Evolutionary conservation across 2,888 invertebrate genomes (phyloP).

Genomic region (Andrena chrysosceles): DNA sequence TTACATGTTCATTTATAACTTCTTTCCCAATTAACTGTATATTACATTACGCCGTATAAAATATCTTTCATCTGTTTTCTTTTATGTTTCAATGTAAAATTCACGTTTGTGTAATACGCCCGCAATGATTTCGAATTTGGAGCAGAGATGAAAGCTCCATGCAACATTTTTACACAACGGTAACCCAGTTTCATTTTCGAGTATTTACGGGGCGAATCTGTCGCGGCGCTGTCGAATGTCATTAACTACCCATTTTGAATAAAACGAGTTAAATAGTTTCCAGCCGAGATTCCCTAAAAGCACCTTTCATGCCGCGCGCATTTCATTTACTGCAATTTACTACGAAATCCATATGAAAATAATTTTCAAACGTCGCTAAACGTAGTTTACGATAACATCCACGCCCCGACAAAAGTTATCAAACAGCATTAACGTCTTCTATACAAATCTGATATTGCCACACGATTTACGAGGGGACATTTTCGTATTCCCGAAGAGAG

Average conservation of each 20-base stretch:
- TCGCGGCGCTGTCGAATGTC: slow-evolving; percentile 50
- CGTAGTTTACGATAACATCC: slow-evolving; percentile 56
- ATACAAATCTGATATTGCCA: slow-evolving; percentile 32
- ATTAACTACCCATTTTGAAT: slow-evolving; percentile 56
- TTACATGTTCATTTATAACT: neutral
- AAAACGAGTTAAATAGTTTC: slow-evolving; percentile 57
- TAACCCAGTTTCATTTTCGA: slow-evolving; percentile 39
- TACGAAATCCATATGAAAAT: slow-evolving; percentile 57
- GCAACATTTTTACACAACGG: slow-evolving; percentile 23
- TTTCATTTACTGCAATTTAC: slow-evolving; percentile 59
- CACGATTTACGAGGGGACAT: slow-evolving; percentile 10
- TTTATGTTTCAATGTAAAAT: neutral
- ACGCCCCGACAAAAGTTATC: slow-evolving; percentile 50
- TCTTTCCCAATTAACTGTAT: too few relatives aligned
- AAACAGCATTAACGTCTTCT: slow-evolving; percentile 52
- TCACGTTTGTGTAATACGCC: neutral
- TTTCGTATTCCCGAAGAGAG: neutral
- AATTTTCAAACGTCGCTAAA: slow-evolving; percentile 58
- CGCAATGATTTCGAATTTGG: too few relatives aligned
- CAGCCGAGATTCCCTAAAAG: slow-evolving; percentile 52
- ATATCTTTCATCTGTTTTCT: neutral
- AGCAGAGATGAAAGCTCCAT: neutral
- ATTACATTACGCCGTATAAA: too few relatives aligned
- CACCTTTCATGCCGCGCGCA: slow-evolving; percentile 50
- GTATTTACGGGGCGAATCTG: slow-evolving; percentile 51